Conservation (phyloP, 2,888 invertebrate species). For the Pomacea canaliculata region DNA sequence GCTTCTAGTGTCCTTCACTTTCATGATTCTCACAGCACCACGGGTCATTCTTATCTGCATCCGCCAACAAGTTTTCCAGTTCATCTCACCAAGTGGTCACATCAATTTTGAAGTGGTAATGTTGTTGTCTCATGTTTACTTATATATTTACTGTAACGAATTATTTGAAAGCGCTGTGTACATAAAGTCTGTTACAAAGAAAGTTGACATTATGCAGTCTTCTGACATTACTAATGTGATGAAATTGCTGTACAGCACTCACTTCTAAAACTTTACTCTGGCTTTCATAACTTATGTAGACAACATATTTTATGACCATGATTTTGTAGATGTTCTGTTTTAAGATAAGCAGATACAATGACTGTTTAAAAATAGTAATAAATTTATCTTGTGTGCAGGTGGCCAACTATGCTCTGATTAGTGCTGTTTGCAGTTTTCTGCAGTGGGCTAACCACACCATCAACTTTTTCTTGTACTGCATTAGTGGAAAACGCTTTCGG, state of each 20-base stretch:
- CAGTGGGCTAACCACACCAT: slow-evolving; percentile 60
- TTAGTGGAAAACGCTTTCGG: slow-evolving; percentile 56
- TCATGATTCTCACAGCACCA: slow-evolving; percentile 53
- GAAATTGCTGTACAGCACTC: no score
- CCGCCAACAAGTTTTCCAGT: slow-evolving; percentile 41
- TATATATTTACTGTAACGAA: neutral
- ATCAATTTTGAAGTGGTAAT: slow-evolving; percentile 12
- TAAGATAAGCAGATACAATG: no score
- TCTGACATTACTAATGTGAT: no score
- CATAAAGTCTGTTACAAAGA: no score
- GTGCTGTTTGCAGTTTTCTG: slow-evolving; percentile 47
- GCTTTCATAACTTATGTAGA: no score
- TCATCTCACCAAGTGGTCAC: slow-evolving; percentile 19
- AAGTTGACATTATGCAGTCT: no score
- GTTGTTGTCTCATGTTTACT: neutral
- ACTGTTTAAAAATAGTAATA: no score
- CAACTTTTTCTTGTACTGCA: slow-evolving; percentile 61
- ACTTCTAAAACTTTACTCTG: no score
- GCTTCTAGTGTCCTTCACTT: slow-evolving; percentile 50
- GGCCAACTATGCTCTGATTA: slow-evolving; percentile 42
- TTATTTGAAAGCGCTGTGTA: neutral
- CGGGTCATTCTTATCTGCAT: slow-evolving; percentile 52
- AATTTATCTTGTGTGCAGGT: slow-evolving; percentile 21
- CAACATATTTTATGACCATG: no score
- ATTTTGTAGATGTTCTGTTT: no score